phyloP scores from a whole-genome alignment of 2,797 vertebrate species.

The Heliangelus exortis region DNA sequence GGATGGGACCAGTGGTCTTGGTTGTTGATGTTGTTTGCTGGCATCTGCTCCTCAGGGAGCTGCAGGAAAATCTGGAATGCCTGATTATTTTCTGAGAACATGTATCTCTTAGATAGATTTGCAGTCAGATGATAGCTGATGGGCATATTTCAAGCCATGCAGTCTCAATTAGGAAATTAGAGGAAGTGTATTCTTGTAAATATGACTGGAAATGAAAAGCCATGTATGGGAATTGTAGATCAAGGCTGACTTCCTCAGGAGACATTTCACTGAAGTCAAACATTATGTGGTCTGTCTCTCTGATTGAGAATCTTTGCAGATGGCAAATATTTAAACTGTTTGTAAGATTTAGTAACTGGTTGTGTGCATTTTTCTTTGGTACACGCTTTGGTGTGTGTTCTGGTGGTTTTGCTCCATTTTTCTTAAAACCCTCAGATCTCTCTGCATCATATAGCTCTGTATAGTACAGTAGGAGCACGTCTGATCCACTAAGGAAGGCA shows the following conservation, averaged over 20 bases:
- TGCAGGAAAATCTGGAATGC: neutral
- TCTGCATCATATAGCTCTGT: neutral
- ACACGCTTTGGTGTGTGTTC: neutral
- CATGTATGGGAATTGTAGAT: conserved; percentile 8
- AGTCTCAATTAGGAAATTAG: conserved; percentile 29
- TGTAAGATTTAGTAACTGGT: neutral
- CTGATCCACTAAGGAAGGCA: neutral
- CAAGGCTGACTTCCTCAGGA: conserved; percentile 32
- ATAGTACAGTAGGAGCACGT: neutral
- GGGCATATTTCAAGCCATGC: conserved; percentile 9
- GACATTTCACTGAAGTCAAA: conserved; percentile 18
- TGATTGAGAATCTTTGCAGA: neutral
- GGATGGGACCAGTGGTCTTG: neutral
- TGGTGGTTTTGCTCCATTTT: neutral
- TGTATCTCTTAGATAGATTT: neutral
- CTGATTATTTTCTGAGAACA: conserved; percentile 9
- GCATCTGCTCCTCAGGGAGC: neutral
- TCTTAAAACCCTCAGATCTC: neutral
- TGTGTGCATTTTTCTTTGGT: neutral
- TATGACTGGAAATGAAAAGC: conserved; percentile 39
- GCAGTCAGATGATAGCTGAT: neutral
- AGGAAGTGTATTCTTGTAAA: conserved; percentile 31
- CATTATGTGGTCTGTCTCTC: neutral
- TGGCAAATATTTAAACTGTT: neutral
- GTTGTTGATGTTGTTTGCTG: neutral